Evolutionary conservation across 2,888 invertebrate species (phyloP), one percentile per base, ranked within the genome.

Genomic region (Cacoxenus indagator): DNA sequence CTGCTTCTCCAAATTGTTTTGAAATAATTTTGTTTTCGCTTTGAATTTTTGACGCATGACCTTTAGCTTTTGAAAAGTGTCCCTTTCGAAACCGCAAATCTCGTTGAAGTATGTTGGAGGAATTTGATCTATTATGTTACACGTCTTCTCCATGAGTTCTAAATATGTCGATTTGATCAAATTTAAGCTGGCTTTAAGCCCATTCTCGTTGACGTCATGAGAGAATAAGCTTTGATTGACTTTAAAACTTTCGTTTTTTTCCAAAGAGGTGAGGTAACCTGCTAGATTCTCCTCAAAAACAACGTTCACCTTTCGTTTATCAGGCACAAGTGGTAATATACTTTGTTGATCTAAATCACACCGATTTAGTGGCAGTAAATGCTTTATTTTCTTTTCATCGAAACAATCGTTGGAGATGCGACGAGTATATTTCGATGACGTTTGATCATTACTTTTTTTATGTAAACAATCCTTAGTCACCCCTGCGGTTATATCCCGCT

Each of bases 141-240:
- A 90, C 77, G 91, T 91, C 86, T 91, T 92, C 77, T 93, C 92
- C 78, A 92, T 85, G 46, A 93, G 82, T 76, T 92, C 90, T 72
- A 90, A 88, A 73, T 93, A 91, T 71, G 91, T 89, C 65, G 88
- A 87, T 84, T 90, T 91, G 67, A 89, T 85, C 51, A 83, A 78
- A 1, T 70, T 67, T 0, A 84, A 75, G n/a, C 78, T 78, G 8
- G 76, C 76, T 29, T 76, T 76, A 0, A 87, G 75, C 17, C 75
- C 71, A 3, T 74, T 65, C 3, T 76, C 74, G 31, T 77, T 83
- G 17, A 85, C 79, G 70, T 76, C 70, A 6, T 51, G 64, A 37
- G 14, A n/a, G n/a, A n/a, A n/a, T n/a, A n/a, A n/a, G 1, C 14
- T n/a, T 2, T 76, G 70, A 67, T 78, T 78, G 0, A 76, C 73